A percentile compares a stretch with the other conserved stretches of the same genome.
Evolutionary conservation across 2,797 vertebrate genomes (phyloP).

Genomic region (Orestias chungarensis): DNA sequence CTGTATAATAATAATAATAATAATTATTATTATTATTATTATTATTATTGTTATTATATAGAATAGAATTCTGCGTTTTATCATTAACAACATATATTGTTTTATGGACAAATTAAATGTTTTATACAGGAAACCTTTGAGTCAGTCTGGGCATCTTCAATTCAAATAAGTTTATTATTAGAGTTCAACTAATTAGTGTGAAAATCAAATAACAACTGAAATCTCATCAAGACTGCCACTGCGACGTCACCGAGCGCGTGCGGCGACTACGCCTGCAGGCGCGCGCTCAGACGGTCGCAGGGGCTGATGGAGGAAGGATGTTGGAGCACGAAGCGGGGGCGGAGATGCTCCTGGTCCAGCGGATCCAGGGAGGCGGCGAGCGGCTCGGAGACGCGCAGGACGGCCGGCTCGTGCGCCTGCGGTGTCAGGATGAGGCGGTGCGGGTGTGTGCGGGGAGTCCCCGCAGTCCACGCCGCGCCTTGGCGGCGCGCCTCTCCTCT

Average conservation of each 20-base stretch:
- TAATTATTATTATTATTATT: no score
- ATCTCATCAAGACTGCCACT: not conserved
- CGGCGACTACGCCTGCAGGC: conserved; percentile 17
- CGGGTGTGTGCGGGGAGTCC: conserved; percentile 67
- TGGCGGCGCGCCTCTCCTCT: conserved; percentile 66
- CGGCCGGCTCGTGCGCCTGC: conserved; percentile 60
- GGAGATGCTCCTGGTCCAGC: conserved; percentile 62
- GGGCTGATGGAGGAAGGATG: no score
- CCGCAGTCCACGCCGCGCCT: conserved; percentile 56
- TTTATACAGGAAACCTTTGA: no score
- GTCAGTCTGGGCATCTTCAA: no score
- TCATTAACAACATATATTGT: no score
- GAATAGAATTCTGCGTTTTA: no score
- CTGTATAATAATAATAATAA: no score
- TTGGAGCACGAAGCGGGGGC: conserved; percentile 63
- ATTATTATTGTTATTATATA: no score
- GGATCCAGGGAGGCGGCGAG: conserved; percentile 66
- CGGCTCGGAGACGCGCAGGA: conserved; percentile 60
- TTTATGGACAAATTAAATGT: no score
- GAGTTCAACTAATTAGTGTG: no score
- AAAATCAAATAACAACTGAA: no score
- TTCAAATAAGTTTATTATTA: no score
- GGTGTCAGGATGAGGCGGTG: conserved; percentile 68
- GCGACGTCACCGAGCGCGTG: not conserved
- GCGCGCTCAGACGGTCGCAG: conserved; percentile 53